Conservation (phyloP, 53 echinoderm and acorn worm species). For the Temnopleurus reevesii region DNA sequence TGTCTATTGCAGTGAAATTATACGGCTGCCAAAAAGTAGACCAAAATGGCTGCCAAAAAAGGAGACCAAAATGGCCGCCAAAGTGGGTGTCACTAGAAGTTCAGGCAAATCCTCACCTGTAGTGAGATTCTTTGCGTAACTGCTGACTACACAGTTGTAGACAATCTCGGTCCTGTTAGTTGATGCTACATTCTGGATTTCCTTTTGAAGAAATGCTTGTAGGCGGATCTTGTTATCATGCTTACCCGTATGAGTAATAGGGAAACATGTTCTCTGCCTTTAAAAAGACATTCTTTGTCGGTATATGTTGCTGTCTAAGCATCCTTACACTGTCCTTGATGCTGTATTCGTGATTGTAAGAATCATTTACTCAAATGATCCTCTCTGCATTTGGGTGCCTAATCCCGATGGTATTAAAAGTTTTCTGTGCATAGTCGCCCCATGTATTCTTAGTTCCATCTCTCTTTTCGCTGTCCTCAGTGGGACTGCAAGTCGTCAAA, state of each 20-base stretch:
- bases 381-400: slow-evolving; percentile 67
- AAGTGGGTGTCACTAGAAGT: no score
- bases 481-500: slow-evolving; percentile 63
- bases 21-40: no score
- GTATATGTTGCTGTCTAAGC: slow-evolving; percentile 58
- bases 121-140: slow-evolving; percentile 54
- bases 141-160: slow-evolving; percentile 65
- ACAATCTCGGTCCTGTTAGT: slow-evolving; percentile 55
- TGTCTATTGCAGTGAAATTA: no score
- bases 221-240: slow-evolving; percentile 65
- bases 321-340: slow-evolving; percentile 66
- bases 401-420: slow-evolving; percentile 33
- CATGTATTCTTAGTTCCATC: slow-evolving; percentile 52
- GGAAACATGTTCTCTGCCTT: slow-evolving; percentile 65
- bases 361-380: slow-evolving; percentile 56
- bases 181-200: slow-evolving; percentile 43
- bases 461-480: slow-evolving; percentile 61
- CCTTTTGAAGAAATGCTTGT: slow-evolving; percentile 58
- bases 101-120: slow-evolving; percentile 55
- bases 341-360: slow-evolving; percentile 50
- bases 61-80: no score
- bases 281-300: slow-evolving; percentile 63
- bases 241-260: slow-evolving; percentile 53
- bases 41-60: no score
- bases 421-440: slow-evolving; percentile 65